Percentiles rank a stretch among this genome's conserved stretches.
These are phyloP conservation scores for Tinamus major DNA, from an alignment of 2,797 vertebrate species.

Conservation along the genomic window DNA sequence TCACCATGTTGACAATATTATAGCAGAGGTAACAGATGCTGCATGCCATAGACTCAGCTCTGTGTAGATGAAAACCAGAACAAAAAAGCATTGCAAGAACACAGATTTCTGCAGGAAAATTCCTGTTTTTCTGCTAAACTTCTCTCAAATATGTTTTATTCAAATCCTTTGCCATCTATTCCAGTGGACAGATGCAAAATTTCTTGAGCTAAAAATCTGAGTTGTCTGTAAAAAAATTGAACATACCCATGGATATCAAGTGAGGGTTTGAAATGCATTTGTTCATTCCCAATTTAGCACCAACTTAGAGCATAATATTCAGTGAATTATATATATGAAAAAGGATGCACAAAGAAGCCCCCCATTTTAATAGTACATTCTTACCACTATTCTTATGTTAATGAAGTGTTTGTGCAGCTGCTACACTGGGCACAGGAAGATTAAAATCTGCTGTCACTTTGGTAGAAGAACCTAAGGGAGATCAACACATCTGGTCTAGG, in stretches of 20 bases:
- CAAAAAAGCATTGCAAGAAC: conserved; percentile 5
- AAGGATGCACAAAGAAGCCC: not conserved
- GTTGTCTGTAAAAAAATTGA: conserved; percentile 46
- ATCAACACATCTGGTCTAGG: conserved; percentile 64
- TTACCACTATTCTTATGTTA: conserved; percentile 69
- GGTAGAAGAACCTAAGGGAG: conserved; percentile 59
- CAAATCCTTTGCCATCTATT: conserved; percentile 8
- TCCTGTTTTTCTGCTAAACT: conserved; percentile 43
- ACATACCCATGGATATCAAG: conserved; percentile 45
- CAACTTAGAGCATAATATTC: conserved; percentile 61
- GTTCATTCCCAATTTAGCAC: conserved; percentile 70
- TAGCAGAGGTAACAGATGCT: conserved; percentile 35
- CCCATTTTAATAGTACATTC: conserved; percentile 53
- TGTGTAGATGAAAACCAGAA: not conserved
- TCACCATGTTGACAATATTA: not conserved
- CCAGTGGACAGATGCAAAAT: conserved; percentile 54
- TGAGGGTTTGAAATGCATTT: conserved; percentile 43
- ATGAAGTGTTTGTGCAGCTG: conserved; percentile 74
- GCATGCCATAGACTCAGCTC: not conserved
- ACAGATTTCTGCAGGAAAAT: not conserved
- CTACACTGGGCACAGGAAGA: conserved; percentile 54
- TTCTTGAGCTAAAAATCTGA: conserved; percentile 39
- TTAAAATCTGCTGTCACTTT: conserved; percentile 70
- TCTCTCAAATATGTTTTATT: conserved; percentile 33
- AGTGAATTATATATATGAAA: conserved; percentile 44